Base-by-base conservation (phyloP, 2,888 invertebrate genomes). In the Endomychus coccineus region DNA sequence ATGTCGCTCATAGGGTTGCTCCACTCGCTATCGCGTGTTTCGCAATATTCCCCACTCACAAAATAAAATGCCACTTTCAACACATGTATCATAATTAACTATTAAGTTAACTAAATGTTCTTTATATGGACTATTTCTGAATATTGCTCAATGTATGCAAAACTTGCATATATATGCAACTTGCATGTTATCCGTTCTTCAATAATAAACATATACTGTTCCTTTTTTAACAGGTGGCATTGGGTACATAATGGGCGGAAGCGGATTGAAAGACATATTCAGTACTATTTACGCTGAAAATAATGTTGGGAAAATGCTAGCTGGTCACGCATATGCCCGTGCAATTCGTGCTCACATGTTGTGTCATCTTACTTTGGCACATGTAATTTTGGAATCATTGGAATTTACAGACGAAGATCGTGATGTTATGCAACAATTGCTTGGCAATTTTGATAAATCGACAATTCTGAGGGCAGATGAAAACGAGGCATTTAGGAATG, bases 201-300 rank as follows among this genome's bases (percentile, higher is more conserved):
- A 11, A 34, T 34, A 34, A 34, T 34, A 34, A 34, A 34, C 27
- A 34, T 34, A 24, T 34, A 13, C 27, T 34, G 34, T 34, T 21
- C 21, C n/a, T 21, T 21, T 21, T 36, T 36, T n/a, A n/a, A n/a
- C n/a, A n/a, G n/a, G n/a, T n/a, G n/a, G n/a, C n/a, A 46, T 54
- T 15, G 54, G 49, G 2, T 40, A 39, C 13, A 44, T 55, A 23
- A 55, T 54, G 49, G 37, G 30, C 12, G 52, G 50, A 10, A 53
- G 51, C 42, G 52, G 54, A 13, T 21, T 56, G 2, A 39, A 41
- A 31, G 49, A 50, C 15, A 16, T 49, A 9, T 39, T 52, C 9
- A 29, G 21, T 9, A 23, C 17, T 6, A 53, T 58, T 36, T 59
- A 55, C 47, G 56, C 55, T 10, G 21, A 41, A 5, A 44, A 38